These are phyloP conservation scores for Gasterosteus nipponicus DNA, from an alignment of 2,113 vertebrate genomes.

Conservation along the genomic window DNA sequence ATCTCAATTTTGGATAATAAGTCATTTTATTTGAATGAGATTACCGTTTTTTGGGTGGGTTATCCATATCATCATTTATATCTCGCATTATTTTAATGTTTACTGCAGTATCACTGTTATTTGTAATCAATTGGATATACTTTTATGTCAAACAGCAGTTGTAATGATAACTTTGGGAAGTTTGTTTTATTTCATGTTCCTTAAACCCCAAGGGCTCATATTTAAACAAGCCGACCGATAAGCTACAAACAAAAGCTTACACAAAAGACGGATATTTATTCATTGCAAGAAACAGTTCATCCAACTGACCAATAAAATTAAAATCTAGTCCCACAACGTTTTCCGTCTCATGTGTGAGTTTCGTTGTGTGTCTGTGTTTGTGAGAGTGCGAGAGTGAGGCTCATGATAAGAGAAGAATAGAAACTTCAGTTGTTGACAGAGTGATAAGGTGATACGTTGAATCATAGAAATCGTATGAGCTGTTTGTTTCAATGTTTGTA, in stretches of 20 bases:
- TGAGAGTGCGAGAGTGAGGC: not conserved
- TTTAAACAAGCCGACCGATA: not conserved
- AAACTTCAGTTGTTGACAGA: constrained; percentile 63
- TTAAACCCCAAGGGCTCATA: not conserved
- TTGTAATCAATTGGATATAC: not conserved
- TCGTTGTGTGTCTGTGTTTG: not conserved
- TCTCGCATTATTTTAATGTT: not conserved
- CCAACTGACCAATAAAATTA: not conserved
- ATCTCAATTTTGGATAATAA: not conserved
- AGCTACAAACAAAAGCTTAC: not conserved
- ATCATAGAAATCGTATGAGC: constrained; percentile 38
- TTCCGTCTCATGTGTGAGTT: constrained; percentile 14
- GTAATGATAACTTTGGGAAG: not conserved
- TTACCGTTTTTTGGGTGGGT: not conserved
- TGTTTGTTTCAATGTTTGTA: constrained; percentile 27
- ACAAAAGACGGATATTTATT: not conserved
- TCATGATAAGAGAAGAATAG: constrained; percentile 57
- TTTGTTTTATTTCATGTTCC: constrained; percentile 9
- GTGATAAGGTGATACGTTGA: constrained; percentile 52
- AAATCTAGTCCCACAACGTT: not conserved
- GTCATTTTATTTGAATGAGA: not conserved
- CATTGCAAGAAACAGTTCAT: not conserved
- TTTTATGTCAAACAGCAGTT: not conserved
- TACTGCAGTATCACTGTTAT: not conserved
- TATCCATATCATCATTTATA: not conserved